A percentile compares a stretch with the other conserved stretches of the same genome.
These are phyloP conservation scores for Paguma larvata DNA, from an alignment of 2,797 vertebrate genomes.

Conservation along the genomic window DNA sequence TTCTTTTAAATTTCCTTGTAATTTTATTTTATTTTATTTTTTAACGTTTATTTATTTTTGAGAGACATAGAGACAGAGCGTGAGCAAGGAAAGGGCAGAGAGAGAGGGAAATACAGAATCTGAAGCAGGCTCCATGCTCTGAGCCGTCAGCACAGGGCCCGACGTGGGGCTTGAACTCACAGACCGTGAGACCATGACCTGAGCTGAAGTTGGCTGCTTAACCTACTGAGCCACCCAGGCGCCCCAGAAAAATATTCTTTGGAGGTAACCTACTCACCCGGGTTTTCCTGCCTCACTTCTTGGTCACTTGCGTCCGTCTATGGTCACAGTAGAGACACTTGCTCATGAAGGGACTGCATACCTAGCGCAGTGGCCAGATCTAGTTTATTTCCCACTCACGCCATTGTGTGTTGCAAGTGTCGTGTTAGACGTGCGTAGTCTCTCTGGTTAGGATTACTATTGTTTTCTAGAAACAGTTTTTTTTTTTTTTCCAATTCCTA, in stretches of 20 bases:
- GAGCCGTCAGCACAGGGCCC: too few species aligned
- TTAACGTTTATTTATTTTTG: too few species aligned
- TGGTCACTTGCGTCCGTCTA: neutral
- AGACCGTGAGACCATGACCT: too few species aligned
- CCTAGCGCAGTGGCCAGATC: slow-evolving; percentile 34
- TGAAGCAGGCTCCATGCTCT: too few species aligned
- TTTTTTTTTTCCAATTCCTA: neutral
- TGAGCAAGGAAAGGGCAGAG: too few species aligned
- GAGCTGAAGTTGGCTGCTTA: too few species aligned
- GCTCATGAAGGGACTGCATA: neutral
- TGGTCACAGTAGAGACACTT: neutral
- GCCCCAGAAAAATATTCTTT: neutral
- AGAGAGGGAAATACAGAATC: too few species aligned
- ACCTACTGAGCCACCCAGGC: too few species aligned
- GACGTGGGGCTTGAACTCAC: too few species aligned
- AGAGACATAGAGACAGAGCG: too few species aligned
- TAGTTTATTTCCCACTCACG: slow-evolving; percentile 46
- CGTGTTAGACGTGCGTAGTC: neutral
- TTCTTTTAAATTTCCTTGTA: too few species aligned
- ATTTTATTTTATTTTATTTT: too few species aligned
- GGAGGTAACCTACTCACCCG: neutral
- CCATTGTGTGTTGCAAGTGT: neutral
- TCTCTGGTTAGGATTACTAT: neutral
- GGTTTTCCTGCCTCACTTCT: neutral
- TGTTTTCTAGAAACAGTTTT: slow-evolving; percentile 51